These are phyloP conservation scores for Darevskia nairensis DNA, from an alignment of 2,797 vertebrate species.

Conservation along the genomic window DNA sequence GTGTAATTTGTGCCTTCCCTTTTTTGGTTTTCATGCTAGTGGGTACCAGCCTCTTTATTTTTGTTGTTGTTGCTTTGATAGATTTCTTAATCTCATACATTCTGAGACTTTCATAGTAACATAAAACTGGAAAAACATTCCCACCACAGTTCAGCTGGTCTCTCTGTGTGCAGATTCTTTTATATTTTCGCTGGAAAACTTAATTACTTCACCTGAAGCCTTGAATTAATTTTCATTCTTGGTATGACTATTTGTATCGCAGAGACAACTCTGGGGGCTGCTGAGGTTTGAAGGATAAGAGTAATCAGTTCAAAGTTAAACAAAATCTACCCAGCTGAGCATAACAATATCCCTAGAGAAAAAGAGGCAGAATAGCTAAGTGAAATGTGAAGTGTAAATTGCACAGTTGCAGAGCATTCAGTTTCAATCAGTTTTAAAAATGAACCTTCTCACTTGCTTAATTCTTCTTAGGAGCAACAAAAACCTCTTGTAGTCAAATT, in stretches of 20 bases:
- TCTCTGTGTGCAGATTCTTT: conserved; percentile 45
- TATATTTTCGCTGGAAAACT: conserved; percentile 62
- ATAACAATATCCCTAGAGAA: conserved; percentile 11
- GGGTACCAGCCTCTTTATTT: conserved; percentile 6
- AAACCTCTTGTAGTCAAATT: not conserved
- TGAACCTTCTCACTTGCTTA: not conserved
- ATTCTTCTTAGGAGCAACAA: not conserved
- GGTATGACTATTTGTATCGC: conserved; percentile 25
- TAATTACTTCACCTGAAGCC: conserved; percentile 40
- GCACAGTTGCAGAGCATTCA: not conserved
- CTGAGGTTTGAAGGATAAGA: conserved; percentile 23
- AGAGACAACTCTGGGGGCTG: not conserved
- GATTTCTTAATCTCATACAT: not conserved
- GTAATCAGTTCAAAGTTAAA: conserved; percentile 16
- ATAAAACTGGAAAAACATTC: conserved; percentile 36
- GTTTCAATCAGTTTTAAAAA: conserved; percentile 26
- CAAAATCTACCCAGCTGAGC: rapidly evolving
- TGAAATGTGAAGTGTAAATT: conserved; percentile 8
- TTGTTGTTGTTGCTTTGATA: not conserved
- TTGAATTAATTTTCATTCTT: conserved; percentile 46
- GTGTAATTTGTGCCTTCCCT: not conserved
- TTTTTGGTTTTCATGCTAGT: not conserved
- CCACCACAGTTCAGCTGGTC: not conserved
- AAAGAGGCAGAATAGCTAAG: not conserved
- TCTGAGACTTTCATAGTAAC: not conserved